phyloP scores from a whole-genome alignment of 2,888 invertebrate species.

The Ryuthela nishihirai region DNA sequence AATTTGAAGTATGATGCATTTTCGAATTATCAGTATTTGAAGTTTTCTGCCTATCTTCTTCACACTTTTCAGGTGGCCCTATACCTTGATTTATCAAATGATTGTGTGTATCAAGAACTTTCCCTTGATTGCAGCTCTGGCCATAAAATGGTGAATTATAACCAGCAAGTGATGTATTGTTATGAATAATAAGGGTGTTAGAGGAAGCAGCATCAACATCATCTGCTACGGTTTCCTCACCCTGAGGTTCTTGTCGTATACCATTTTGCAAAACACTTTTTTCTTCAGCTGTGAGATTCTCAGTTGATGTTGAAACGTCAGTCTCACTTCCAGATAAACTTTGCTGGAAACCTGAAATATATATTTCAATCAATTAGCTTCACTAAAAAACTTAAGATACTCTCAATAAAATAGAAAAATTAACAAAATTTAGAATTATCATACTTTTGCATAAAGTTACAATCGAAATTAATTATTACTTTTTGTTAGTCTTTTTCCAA shows the following conservation, averaged over 20 bases:
- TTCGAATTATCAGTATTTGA: slow-evolving; percentile 10
- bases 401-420: not conserved
- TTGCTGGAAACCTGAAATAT: slow-evolving; percentile 22
- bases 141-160: slow-evolving; percentile 44
- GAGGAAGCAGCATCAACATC: slow-evolving; percentile 60
- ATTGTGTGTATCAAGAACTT: slow-evolving; percentile 10
- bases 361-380: not conserved
- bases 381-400: not conserved
- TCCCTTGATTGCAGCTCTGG: slow-evolving; percentile 23
- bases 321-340: slow-evolving; percentile 73
- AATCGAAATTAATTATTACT: no score
- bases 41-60: slow-evolving; percentile 9
- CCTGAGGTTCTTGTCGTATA: slow-evolving; percentile 79
- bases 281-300: slow-evolving; percentile 81
- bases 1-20: slow-evolving; percentile 4
- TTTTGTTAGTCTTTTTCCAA: no score
- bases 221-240: slow-evolving; percentile 65
- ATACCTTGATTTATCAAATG: no score
- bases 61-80: no score
- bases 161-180: slow-evolving; percentile 47
- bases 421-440: no score
- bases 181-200: slow-evolving; percentile 78
- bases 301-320: slow-evolving; percentile 83
- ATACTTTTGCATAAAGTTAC: no score
- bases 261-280: slow-evolving; percentile 49